Evolutionary conservation across 2,797 vertebrate species (phyloP).

Genomic region (Pangasius macronema): DNA sequence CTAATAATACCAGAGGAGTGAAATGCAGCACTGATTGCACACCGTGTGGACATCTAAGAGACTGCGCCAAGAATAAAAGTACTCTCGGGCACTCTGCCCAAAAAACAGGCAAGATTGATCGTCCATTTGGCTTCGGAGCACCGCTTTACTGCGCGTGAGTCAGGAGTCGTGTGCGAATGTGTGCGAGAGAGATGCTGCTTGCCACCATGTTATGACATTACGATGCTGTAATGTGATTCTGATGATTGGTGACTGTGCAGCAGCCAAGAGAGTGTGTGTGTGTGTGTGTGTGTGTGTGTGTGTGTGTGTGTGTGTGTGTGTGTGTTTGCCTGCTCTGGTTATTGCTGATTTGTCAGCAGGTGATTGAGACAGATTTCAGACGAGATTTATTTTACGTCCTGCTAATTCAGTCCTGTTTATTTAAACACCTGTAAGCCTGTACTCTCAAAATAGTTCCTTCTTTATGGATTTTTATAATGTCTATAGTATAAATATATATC

Average conservation of each 20-base stretch:
- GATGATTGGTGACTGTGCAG: conserved; percentile 2
- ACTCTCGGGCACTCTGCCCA: conserved; percentile 19
- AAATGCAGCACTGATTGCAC: conserved; percentile 15
- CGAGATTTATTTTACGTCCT: not conserved
- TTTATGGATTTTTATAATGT: too few species aligned
- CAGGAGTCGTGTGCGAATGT: conserved; percentile 26
- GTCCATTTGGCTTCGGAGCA: conserved; percentile 30
- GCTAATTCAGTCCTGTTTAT: not conserved
- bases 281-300: conserved; percentile 8
- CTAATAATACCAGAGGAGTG: conserved; percentile 8
- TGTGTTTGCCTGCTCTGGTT: not conserved
- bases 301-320: not conserved
- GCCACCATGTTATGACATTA: conserved; percentile 27
- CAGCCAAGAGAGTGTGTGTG: conserved; percentile 22
- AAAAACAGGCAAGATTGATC: conserved; percentile 41
- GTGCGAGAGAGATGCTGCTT: not conserved
- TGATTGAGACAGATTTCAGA: not conserved
- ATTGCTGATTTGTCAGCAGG: not conserved
- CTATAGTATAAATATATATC: too few species aligned
- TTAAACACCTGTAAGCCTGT: too few species aligned
- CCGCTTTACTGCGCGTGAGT: conserved; percentile 27
- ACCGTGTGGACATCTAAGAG: conserved; percentile 29
- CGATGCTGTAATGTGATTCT: conserved; percentile 27
- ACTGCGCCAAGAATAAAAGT: conserved; percentile 38
- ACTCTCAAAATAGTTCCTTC: too few species aligned